These are phyloP conservation scores for Anoncus sp. DNA, from an alignment of 2,888 invertebrate genomes.

Conservation along the genomic window DNA sequence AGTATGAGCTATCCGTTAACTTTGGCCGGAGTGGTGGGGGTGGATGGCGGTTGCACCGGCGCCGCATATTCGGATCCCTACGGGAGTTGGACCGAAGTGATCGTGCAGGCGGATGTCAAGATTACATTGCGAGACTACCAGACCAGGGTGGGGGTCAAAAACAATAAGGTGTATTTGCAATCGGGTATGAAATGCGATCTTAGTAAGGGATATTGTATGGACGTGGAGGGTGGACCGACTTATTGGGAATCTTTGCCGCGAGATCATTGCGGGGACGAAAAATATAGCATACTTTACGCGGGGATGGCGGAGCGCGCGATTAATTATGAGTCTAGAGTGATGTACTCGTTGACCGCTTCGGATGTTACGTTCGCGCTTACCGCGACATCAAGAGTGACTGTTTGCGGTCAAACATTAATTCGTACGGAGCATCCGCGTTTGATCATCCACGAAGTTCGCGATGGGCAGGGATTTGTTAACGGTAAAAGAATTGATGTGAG, in stretches of 20 bases:
- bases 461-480: slow-evolving; percentile 5
- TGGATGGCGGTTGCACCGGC: slow-evolving; percentile 15
- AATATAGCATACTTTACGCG: slow-evolving; percentile 12
- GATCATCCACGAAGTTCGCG: slow-evolving; percentile 14
- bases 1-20: slow-evolving; percentile 7
- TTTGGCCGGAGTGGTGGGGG: background rate
- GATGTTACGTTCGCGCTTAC: slow-evolving; percentile 26
- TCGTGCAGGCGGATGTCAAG: slow-evolving; percentile 21
- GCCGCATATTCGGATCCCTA: slow-evolving; percentile 9
- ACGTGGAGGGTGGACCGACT: slow-evolving; percentile 24
- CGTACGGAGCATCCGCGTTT: slow-evolving; percentile 39
- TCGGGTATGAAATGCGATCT: slow-evolving; percentile 14
- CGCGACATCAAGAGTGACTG: background rate
- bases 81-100: slow-evolving; percentile 23
- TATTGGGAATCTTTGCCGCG: slow-evolving; percentile 20
- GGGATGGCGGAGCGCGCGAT: slow-evolving; percentile 12
- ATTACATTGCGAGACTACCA: slow-evolving; percentile 9
- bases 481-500: background rate
- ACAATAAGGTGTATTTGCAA: slow-evolving; percentile 22
- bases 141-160: slow-evolving; percentile 5
- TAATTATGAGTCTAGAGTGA: background rate
- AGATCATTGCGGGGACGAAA: background rate
- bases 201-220: slow-evolving; percentile 16
- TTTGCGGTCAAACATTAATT: slow-evolving; percentile 24
- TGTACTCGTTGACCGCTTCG: slow-evolving; percentile 15